phyloP scores from a whole-genome alignment of 2,797 vertebrate genomes.

The Mionectes olivaceus region DNA sequence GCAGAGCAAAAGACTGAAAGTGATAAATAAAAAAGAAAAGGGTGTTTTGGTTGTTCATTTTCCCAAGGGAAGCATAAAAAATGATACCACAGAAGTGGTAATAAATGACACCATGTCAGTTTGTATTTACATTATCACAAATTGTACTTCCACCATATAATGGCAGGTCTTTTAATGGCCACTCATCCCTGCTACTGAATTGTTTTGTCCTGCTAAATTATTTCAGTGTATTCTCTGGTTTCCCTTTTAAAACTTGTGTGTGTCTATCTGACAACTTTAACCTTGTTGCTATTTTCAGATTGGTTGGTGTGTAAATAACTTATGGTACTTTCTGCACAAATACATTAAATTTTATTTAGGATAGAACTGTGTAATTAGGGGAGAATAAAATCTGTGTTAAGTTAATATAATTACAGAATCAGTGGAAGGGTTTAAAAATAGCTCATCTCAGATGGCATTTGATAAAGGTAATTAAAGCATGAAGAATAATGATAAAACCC shows the following conservation, averaged over 20 bases:
- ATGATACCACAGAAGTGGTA: accelerated
- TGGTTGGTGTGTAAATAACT: constrained; percentile 5
- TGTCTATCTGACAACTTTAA: neutral
- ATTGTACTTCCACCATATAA: neutral
- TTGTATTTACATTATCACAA: neutral
- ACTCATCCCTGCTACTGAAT: neutral
- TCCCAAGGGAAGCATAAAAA: neutral
- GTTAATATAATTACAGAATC: constrained; percentile 75
- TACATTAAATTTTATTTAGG: constrained; percentile 42
- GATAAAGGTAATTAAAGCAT: constrained; percentile 76
- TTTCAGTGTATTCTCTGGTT: neutral
- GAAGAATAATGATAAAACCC: constrained; percentile 73
- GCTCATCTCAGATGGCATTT: constrained; percentile 70
- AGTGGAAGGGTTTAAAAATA: constrained; percentile 76
- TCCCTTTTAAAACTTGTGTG: neutral
- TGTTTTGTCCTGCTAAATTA: neutral
- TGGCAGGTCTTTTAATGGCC: neutral
- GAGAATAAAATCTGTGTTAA: constrained; percentile 68
- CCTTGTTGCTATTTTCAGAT: neutral
- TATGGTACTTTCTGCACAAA: neutral
- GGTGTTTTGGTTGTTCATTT: neutral
- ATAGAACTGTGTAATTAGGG: constrained; percentile 41
- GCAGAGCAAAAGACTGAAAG: neutral
- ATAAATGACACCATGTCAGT: neutral
- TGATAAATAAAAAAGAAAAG: neutral